Conservation (phyloP, 1,140 invertebrate genomes). For the Oncopeltus fasciatus region DNA sequence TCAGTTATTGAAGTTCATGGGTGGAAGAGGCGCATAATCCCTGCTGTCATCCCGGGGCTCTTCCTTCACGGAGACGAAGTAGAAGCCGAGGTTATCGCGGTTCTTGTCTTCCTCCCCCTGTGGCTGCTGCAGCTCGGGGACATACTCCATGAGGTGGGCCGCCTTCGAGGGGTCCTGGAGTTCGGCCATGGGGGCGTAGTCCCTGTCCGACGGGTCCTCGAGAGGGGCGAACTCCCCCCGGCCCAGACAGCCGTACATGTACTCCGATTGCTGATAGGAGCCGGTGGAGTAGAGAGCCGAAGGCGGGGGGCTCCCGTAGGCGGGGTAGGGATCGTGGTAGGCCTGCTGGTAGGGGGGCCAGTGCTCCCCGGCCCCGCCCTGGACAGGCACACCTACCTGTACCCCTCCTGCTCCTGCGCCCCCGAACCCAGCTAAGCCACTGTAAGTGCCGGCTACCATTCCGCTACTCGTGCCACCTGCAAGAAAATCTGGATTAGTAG, state of each 20-base stretch:
- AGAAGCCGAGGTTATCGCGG: slow-evolving; percentile 11
- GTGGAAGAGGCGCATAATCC: slow-evolving; percentile 34
- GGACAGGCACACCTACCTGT: background rate
- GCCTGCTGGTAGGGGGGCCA: background rate
- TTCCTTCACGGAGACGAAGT: slow-evolving; percentile 15
- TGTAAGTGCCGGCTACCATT: background rate
- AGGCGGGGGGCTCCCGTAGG: slow-evolving; percentile 33
- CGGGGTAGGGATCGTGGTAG: slow-evolving; percentile 35
- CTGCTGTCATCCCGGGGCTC: slow-evolving; percentile 22
- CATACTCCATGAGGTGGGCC: slow-evolving; percentile 40
- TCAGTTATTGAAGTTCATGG: slow-evolving; percentile 24
- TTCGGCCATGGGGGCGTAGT: slow-evolving; percentile 38
- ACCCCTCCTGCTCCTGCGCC: background rate
- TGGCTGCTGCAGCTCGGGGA: slow-evolving; percentile 7
- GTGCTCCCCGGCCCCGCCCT: background rate
- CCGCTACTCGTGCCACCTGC: background rate
- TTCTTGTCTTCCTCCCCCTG: slow-evolving; percentile 3
- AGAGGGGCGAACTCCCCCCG: slow-evolving; percentile 27
- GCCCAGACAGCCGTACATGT: slow-evolving; percentile 47
- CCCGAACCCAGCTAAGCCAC: background rate
- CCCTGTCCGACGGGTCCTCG: slow-evolving; percentile 34
- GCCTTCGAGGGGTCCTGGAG: slow-evolving; percentile 32
- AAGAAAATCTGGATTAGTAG: background rate
- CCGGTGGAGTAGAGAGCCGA: slow-evolving; percentile 27
- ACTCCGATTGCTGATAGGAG: slow-evolving; percentile 29